Conservation (phyloP, 2,888 invertebrate genomes). For the Sphaerophoria rueppellii region DNA sequence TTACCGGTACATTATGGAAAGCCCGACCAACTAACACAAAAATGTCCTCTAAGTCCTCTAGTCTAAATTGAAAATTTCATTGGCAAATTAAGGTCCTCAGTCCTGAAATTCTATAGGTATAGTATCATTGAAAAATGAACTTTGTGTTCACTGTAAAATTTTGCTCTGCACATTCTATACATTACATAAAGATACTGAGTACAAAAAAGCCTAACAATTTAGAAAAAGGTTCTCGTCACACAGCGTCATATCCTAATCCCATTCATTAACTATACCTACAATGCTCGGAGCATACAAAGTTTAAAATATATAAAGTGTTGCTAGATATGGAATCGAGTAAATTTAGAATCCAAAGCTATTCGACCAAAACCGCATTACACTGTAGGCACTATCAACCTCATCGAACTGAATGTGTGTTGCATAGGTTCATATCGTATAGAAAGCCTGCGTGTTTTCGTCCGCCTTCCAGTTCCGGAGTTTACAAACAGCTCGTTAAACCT, state of each 20-base stretch:
- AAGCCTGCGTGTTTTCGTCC: background rate
- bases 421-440: background rate
- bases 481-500: background rate
- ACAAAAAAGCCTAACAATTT: slow-evolving; percentile 30
- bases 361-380: slow-evolving; percentile 66
- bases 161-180: background rate
- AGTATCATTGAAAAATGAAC: slow-evolving; percentile 31
- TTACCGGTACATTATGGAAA: slow-evolving; percentile 9
- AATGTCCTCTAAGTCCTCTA: background rate
- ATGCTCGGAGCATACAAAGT: slow-evolving; percentile 13
- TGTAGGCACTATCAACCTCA: slow-evolving; percentile 56
- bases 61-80: background rate
- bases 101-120: background rate
- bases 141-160: slow-evolving; percentile 37
- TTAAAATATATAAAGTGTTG: background rate
- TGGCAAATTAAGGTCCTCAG: slow-evolving; percentile 31
- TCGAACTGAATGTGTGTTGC: slow-evolving; percentile 10
- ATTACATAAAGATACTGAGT: background rate
- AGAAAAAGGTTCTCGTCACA: slow-evolving; percentile 12
- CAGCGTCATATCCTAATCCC: slow-evolving; percentile 51
- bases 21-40: slow-evolving; percentile 28
- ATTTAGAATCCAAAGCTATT: slow-evolving; percentile 69
- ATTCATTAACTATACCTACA: slow-evolving; percentile 62
- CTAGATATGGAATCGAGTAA: slow-evolving; percentile 38
- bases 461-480: too few species aligned